Evolutionary conservation across 2,888 invertebrate genomes (phyloP).

Genomic region (Eremobia ochroleuca): DNA sequence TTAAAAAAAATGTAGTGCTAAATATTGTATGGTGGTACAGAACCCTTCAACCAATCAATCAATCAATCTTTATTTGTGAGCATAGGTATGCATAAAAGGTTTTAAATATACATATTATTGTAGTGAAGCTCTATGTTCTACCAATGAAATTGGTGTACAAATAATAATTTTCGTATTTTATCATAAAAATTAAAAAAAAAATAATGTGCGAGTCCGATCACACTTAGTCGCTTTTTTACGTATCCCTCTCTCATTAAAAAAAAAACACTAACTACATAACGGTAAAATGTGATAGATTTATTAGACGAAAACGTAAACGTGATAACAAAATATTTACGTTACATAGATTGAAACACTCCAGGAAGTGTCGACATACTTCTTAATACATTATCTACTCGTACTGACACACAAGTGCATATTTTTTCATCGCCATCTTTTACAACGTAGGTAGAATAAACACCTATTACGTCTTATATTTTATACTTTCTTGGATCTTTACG

Average conservation of each 20-base stretch:
- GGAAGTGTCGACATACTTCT: slow-evolving; percentile 21
- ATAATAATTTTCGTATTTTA: too few species aligned
- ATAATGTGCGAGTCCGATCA: not conserved
- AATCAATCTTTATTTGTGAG: too few species aligned
- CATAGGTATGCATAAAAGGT: too few species aligned
- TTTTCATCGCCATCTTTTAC: slow-evolving; percentile 34
- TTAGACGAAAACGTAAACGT: not conserved
- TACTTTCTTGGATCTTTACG: slow-evolving; percentile 38
- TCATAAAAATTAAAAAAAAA: too few species aligned
- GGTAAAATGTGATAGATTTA: slow-evolving; percentile 23
- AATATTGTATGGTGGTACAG: not conserved
- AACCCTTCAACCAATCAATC: not conserved
- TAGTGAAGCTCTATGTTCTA: too few species aligned
- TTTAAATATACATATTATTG: too few species aligned
- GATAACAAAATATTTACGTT: slow-evolving; percentile 29
- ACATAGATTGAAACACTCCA: slow-evolving; percentile 22
- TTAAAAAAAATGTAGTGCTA: not conserved
- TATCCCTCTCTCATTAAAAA: not conserved
- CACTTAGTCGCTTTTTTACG: not conserved
- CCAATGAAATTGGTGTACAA: too few species aligned
- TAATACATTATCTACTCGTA: slow-evolving; percentile 35
- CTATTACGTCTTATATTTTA: slow-evolving; percentile 53
- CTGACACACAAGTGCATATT: slow-evolving; percentile 42
- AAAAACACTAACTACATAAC: not conserved
- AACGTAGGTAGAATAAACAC: slow-evolving; percentile 46